A percentile compares a stretch with the other conserved stretches of the same genome.
Conservation (phyloP, 2,797 vertebrate genomes). For the Eulemur mongoz region DNA sequence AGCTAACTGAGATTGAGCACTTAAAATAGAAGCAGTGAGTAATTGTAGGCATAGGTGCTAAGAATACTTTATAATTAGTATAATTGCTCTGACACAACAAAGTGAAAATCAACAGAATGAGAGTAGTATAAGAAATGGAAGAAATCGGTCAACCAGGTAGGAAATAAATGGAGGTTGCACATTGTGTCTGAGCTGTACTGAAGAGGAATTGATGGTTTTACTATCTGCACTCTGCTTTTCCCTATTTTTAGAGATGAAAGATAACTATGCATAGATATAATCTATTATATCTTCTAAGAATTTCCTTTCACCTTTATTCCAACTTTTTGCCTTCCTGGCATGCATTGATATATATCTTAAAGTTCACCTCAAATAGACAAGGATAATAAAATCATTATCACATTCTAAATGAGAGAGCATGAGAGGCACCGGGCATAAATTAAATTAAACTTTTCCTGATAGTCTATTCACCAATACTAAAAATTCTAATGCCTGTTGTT, state of each 20-base stretch:
- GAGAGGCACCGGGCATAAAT: not conserved
- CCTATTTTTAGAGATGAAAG: not conserved
- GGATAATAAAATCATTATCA: not conserved
- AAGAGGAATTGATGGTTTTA: not conserved
- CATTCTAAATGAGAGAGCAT: not conserved
- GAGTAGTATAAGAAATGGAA: not conserved
- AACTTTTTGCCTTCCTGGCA: not conserved
- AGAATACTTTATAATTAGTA: not conserved
- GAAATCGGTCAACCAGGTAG: not conserved
- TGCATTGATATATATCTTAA: not conserved
- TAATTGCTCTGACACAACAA: not conserved
- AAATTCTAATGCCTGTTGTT: not conserved
- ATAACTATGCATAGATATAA: not conserved
- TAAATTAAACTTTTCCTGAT: not conserved
- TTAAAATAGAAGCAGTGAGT: not conserved
- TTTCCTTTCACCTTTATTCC: not conserved
- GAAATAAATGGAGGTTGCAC: not conserved
- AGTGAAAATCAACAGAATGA: not conserved
- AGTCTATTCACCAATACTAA: not conserved
- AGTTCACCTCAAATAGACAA: not conserved
- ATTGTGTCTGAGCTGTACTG: accelerated
- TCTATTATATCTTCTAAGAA: not conserved
- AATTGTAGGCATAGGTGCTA: not conserved
- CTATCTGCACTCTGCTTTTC: not conserved
- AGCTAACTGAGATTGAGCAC: not conserved